Percentiles rank a stretch among this genome's conserved stretches.
Evolutionary conservation across 1,140 invertebrate genomes (phyloP).

Genomic region (Trissolcus basalis): DNA sequence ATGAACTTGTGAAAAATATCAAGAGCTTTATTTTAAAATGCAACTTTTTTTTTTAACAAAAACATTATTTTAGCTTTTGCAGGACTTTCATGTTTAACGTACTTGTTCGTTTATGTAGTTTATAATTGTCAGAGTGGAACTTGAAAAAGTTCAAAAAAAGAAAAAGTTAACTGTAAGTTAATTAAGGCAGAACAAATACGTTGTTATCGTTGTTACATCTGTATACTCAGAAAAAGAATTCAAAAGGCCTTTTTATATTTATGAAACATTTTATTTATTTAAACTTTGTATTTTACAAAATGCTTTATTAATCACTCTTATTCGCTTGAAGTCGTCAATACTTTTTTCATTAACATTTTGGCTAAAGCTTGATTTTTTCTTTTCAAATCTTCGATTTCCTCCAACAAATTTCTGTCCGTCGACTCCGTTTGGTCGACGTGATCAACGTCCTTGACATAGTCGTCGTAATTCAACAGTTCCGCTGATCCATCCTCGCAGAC

Average conservation of each 20-base stretch:
- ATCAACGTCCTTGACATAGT: conserved; percentile 23
- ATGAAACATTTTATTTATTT: too few relatives aligned
- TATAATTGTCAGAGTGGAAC: too few relatives aligned
- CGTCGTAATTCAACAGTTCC: conserved; percentile 63
- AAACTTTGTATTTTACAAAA: too few relatives aligned
- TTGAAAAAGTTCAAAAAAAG: too few relatives aligned
- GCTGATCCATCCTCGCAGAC: conserved; percentile 63
- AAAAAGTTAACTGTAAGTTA: too few relatives aligned
- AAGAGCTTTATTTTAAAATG: conserved; percentile 17
- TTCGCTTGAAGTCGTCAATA: conserved; percentile 34
- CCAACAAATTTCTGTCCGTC: conserved; percentile 5
- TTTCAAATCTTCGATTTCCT: conserved; percentile 64
- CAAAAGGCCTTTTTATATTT: too few relatives aligned
- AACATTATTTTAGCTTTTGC: not conserved
- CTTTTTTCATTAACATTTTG: conserved; percentile 72
- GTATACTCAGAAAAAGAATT: too few relatives aligned
- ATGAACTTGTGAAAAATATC: conserved; percentile 8
- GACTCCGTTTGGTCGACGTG: not conserved
- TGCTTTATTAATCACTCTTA: not conserved
- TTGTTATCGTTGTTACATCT: too few relatives aligned
- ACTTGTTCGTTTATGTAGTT: too few relatives aligned
- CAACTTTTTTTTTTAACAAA: too few relatives aligned
- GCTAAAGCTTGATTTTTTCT: conserved; percentile 75
- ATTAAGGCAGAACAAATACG: too few relatives aligned
- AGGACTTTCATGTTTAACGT: too few relatives aligned